Base-by-base conservation (phyloP, 2,113 vertebrate genomes). In the Callipepla squamata region DNA sequence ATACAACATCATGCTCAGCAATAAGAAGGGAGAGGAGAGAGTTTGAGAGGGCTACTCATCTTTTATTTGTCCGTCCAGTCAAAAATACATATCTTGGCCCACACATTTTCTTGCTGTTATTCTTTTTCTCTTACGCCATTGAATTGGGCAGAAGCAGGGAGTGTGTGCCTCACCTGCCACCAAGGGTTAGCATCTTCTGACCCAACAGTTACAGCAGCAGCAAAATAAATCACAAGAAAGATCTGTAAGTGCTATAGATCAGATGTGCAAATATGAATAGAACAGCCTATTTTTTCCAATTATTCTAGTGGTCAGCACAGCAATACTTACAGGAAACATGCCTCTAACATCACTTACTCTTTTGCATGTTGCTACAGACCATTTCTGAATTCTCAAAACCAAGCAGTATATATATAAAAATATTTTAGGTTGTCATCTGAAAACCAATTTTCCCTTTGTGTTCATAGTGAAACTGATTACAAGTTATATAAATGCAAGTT, bases 401-500 rank as follows among this genome's bases (percentile, higher is more conserved):
- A 58, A 55, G 79, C 3, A 11, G 22, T 74, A 80, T 51, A n/a
- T 72, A 28, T 73, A 90, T 81, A 77, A 55, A 79, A 47, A 28
- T 32, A 67, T 57, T 87, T 93, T 50, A 93, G 36, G n/a, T 67
- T 93, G 50, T 96, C 90, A 91, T 72, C 30, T 96, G 86, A 94
- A 91, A 97, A 96, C 92, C 44, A 93, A 25, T 87, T 95, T 97
- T 88, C 94, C 93, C 94, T 88, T 92, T 90, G 89, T 92, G 92
- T 74, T 70, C 61, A 40, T 25, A 85, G 50, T 94, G 89, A 95
- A 96, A 95, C 69, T 93, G 89, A 98, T 97, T 96, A 86, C 57
- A 91, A 77, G 59, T 96, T 97, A 95, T 94, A 95, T 85, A 97
- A 97, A 97, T 96, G 89, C 96, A 96, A 96, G 94, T 93, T 97